Evolutionary conservation across 2,797 vertebrate species (phyloP).

Genomic region (Sebastiscus tertius): DNA sequence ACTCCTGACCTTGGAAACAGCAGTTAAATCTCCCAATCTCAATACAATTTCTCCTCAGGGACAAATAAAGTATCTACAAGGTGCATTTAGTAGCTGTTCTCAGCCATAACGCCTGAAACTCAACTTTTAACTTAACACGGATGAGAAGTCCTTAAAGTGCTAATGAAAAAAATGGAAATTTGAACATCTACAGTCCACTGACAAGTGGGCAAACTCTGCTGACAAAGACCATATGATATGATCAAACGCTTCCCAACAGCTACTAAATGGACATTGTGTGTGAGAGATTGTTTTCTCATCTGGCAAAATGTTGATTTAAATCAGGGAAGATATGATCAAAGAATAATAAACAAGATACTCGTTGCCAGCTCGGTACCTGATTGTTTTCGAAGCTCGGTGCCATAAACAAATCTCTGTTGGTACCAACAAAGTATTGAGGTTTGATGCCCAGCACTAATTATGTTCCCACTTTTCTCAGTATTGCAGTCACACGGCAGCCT

Average conservation of each 20-base stretch:
- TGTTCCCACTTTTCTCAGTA: slow-evolving; percentile 14
- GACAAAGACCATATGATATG: not conserved
- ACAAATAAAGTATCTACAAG: not conserved
- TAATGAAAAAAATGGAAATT: not conserved
- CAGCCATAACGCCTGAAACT: not conserved
- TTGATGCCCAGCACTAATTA: slow-evolving; percentile 14
- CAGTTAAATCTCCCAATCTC: not conserved
- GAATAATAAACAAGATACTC: not conserved
- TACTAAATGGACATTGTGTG: not conserved
- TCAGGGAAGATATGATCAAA: not conserved
- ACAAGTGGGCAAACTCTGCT: not conserved
- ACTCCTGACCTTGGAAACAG: not conserved
- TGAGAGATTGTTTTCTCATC: not conserved
- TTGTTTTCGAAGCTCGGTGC: not conserved
- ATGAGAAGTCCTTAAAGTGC: not conserved
- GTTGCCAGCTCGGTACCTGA: not conserved
- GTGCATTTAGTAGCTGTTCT: not conserved
- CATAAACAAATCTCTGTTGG: not conserved
- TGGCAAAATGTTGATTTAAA: slow-evolving; percentile 10
- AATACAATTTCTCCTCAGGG: not conserved
- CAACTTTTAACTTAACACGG: not conserved
- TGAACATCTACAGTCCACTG: not conserved
- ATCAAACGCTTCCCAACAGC: not conserved
- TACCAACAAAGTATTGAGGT: not conserved
- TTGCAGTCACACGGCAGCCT: slow-evolving; percentile 37